Evolutionary conservation across 2,797 vertebrate species (phyloP), one percentile per base, ranked within the genome.

Genomic region (Macrochelys suwanniensis): DNA sequence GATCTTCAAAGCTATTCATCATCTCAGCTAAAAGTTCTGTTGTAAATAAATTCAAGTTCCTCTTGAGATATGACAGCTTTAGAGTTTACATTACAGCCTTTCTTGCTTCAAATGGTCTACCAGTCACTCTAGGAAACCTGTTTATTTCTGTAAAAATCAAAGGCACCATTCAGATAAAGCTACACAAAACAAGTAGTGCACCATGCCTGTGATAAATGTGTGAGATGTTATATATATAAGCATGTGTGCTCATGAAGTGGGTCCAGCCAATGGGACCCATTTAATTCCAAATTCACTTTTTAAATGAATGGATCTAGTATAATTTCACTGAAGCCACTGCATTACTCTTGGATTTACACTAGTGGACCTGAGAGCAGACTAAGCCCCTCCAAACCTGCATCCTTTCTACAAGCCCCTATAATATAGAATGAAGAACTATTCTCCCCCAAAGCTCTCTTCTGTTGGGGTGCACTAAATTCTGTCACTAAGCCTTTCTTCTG

Each of bases 391-490:
- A 26, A 76, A 7, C 23, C 50, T 68, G 17, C 33, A 68, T 5
- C 19, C 65, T 68, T 68, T 37, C 65, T 68, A 68, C 17, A 68
- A 37, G 16, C 17, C 61, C 37, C 15, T 83, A 42, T 5, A 59
- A n/a, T 23, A 85, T 25, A 45, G 61, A 91, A 79, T 0, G 0
- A 86, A 85, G 50, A 82, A 28, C 3, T 33, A 45, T 26, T 9
- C 23, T 68, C 45, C 9, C 31, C 2, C 57, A 21, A 12, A 53
- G 76, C 9, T 7, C 7, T 53, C 5, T 2, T 6, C 33, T n/a
- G 16, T 11, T 16, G 37, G n/a, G 37, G 25, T 26, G 53, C 74
- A 79, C n/a, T 81, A 78, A 89, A 94, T 71, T 71, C 65, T 19
- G 65, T 71, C 37, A 74, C 37, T 42, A 71, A 42, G 12, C 28